Percentiles rank a stretch among this genome's conserved stretches.
These are phyloP conservation scores for Myodes glareolus DNA, from an alignment of 2,113 vertebrate genomes.

Conservation along the genomic window DNA sequence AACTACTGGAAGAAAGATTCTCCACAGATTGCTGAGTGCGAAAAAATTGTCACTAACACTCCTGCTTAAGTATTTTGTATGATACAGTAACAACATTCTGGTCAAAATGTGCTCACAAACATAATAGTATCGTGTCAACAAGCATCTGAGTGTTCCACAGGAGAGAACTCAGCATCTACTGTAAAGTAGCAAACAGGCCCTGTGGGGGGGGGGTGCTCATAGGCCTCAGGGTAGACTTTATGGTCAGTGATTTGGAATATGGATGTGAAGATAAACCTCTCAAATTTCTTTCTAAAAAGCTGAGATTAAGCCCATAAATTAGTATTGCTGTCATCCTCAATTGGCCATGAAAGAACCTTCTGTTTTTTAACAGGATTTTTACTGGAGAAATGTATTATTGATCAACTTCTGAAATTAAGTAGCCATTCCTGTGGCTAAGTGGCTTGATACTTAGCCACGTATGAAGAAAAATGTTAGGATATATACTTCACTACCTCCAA, in stretches of 20 bases:
- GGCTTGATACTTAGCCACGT: not conserved
- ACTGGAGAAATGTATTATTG: not conserved
- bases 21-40: not conserved
- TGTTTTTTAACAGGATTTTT: not conserved
- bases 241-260: not conserved
- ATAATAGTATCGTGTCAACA: not conserved
- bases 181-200: not conserved
- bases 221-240: not conserved
- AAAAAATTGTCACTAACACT: not conserved
- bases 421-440: not conserved
- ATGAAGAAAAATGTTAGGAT: not conserved
- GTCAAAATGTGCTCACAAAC: not conserved
- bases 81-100: not conserved
- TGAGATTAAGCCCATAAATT: not conserved
- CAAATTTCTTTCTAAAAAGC: not conserved
- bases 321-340: not conserved
- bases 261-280: not conserved
- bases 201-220: not conserved
- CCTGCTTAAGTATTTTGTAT: not conserved
- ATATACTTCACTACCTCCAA: not conserved
- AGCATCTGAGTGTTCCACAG: not conserved
- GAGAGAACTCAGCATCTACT: not conserved
- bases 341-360: not conserved
- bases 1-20: not conserved
- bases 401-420: not conserved